These are phyloP conservation scores for Hydriomena furcata DNA, from an alignment of 2,888 invertebrate genomes.

Conservation along the genomic window DNA sequence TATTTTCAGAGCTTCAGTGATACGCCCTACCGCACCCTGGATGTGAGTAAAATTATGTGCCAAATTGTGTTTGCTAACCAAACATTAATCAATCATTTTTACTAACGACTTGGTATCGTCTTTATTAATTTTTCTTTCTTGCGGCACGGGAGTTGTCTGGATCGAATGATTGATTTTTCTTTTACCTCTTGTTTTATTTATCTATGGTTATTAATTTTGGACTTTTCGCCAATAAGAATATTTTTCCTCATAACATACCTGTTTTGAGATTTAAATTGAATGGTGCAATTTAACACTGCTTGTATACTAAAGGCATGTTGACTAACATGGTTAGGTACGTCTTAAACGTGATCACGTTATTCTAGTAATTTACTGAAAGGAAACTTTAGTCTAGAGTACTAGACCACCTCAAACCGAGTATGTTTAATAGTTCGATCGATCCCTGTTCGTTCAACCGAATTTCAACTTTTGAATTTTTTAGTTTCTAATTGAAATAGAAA, in stretches of 20 bases:
- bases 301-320: neutral
- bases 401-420: too few species aligned
- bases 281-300: neutral
- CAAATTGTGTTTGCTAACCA: slow-evolving; percentile 60
- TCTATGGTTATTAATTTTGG: neutral
- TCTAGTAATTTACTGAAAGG: too few species aligned
- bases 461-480: too few species aligned
- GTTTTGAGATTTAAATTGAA: too few species aligned
- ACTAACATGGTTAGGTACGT: too few species aligned
- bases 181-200: slow-evolving; percentile 6
- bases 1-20: slow-evolving; percentile 38
- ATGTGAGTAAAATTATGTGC: slow-evolving; percentile 72
- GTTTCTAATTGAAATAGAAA: too few species aligned
- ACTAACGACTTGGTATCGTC: slow-evolving; percentile 41
- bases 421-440: too few species aligned
- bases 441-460: too few species aligned
- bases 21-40: slow-evolving; percentile 54
- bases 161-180: slow-evolving; percentile 19
- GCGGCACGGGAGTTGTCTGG: slow-evolving; percentile 11
- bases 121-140: slow-evolving; percentile 46
- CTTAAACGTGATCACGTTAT: too few species aligned
- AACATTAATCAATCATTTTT: slow-evolving; percentile 68
- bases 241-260: too few species aligned
- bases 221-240: neutral
- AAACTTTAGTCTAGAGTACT: too few species aligned